These are phyloP conservation scores for Dascillus cervinus DNA, from an alignment of 2,888 invertebrate species.

Conservation along the genomic window DNA sequence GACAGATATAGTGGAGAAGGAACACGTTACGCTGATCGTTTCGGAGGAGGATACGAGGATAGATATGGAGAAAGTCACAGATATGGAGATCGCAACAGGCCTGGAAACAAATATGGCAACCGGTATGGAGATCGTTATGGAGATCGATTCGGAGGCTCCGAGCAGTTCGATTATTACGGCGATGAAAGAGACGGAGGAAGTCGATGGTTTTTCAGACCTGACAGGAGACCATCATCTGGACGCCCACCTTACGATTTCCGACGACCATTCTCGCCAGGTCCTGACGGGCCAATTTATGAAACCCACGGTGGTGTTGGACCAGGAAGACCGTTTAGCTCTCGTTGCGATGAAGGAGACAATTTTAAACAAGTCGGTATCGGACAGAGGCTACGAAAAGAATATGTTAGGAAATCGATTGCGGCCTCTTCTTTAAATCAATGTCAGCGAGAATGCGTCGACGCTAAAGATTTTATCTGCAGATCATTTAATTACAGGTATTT, in stretches of 20 bases:
- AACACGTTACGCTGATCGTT: slow-evolving; percentile 16
- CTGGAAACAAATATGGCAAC: slow-evolving; percentile 24
- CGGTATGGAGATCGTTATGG: slow-evolving; percentile 24
- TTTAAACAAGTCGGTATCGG: slow-evolving; percentile 75
- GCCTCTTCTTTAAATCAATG: slow-evolving; percentile 71
- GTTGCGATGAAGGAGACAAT: slow-evolving; percentile 75
- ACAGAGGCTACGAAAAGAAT: slow-evolving; percentile 71
- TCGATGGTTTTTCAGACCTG: slow-evolving; percentile 35
- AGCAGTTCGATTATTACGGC: slow-evolving; percentile 20
- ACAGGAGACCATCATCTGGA: slow-evolving; percentile 17
- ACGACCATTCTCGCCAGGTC: slow-evolving; percentile 33
- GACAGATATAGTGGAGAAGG: slow-evolving; percentile 24
- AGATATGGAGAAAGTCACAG: slow-evolving; percentile 32
- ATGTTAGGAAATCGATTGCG: slow-evolving; percentile 64
- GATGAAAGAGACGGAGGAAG: slow-evolving; percentile 35
- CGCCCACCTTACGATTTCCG: slow-evolving; percentile 16
- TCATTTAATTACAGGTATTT: slow-evolving; percentile 77
- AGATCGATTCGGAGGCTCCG: slow-evolving; percentile 17
- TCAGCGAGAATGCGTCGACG: slow-evolving; percentile 76
- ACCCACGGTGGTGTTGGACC: slow-evolving; percentile 31
- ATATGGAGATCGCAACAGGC: slow-evolving; percentile 25
- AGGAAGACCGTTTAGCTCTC: slow-evolving; percentile 43
- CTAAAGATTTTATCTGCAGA: slow-evolving; percentile 74
- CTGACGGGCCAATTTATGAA: slow-evolving; percentile 41
- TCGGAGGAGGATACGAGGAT: slow-evolving; percentile 39